phyloP scores from a whole-genome alignment of 2,888 invertebrate genomes.

The Sesamia inferens region DNA sequence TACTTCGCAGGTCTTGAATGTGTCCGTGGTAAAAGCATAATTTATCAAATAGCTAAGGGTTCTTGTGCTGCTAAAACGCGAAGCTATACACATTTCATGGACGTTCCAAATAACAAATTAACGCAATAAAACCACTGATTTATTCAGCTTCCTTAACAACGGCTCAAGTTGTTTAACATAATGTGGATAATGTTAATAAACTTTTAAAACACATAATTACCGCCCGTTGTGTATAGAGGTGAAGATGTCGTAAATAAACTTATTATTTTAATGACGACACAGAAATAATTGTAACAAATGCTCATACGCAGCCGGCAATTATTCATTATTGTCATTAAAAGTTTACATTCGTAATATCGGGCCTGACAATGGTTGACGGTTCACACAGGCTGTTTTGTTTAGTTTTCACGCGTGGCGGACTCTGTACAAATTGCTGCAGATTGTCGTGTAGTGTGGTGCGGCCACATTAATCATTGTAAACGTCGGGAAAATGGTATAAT shows the following conservation, averaged over 20 bases:
- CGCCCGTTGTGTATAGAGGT: constrained; percentile 25
- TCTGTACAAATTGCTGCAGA: constrained; percentile 65
- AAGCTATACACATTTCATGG: not conserved
- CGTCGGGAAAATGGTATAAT: constrained; percentile 78
- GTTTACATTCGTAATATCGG: constrained; percentile 55
- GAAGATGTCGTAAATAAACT: constrained; percentile 46
- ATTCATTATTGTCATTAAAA: constrained; percentile 64
- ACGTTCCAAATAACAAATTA: constrained; percentile 30
- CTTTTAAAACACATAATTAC: constrained; percentile 42
- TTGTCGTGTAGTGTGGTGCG: constrained; percentile 62
- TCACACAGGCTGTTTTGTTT: constrained; percentile 66
- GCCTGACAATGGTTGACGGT: constrained; percentile 62
- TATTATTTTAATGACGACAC: constrained; percentile 44
- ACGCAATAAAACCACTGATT: constrained; percentile 35
- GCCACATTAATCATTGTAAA: constrained; percentile 81
- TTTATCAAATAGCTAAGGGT: not conserved
- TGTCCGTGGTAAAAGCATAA: not conserved
- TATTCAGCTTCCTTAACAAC: constrained; percentile 47
- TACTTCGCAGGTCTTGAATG: not conserved
- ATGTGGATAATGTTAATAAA: constrained; percentile 44
- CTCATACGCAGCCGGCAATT: constrained; percentile 46
- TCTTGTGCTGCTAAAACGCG: constrained; percentile 5
- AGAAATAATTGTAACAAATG: constrained; percentile 56
- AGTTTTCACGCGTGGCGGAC: constrained; percentile 66
- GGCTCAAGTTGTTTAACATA: constrained; percentile 37